These are phyloP conservation scores for Standfussiana lucernea DNA, from an alignment of 2,888 invertebrate species.

Conservation along the genomic window DNA sequence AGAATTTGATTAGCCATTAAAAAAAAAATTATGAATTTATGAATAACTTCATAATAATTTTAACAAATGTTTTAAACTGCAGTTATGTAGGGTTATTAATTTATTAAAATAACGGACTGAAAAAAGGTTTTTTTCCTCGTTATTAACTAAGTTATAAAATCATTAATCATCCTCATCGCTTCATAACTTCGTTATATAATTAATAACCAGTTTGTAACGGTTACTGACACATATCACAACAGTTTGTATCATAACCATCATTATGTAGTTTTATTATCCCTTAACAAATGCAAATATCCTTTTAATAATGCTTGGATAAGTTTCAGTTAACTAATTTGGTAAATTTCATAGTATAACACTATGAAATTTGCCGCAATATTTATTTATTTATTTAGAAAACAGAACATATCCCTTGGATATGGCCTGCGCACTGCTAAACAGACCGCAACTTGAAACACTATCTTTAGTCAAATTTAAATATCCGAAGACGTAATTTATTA, in stretches of 20 bases:
- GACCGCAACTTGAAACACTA: constrained; percentile 25
- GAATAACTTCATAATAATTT: no score
- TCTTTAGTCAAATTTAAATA: constrained; percentile 44
- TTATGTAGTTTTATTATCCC: constrained; percentile 7
- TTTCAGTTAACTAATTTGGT: neutral
- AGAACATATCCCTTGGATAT: neutral
- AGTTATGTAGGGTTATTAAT: neutral
- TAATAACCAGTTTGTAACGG: constrained; percentile 20
- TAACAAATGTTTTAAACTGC: no score
- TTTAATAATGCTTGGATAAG: neutral
- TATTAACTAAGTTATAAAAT: constrained; percentile 14
- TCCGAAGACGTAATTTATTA: constrained; percentile 45
- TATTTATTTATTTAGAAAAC: neutral
- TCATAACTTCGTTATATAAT: constrained; percentile 14
- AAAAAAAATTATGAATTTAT: no score
- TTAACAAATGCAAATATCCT: neutral
- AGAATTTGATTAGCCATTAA: no score
- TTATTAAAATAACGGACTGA: neutral
- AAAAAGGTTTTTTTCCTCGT: neutral
- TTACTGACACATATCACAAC: constrained; percentile 3
- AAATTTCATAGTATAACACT: neutral
- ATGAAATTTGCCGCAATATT: no score
- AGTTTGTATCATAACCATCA: neutral
- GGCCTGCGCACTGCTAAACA: neutral
- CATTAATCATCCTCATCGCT: constrained; percentile 18